Evolutionary conservation across 2,888 invertebrate genomes (phyloP).

Genomic region (Hedychridium roseum): DNA sequence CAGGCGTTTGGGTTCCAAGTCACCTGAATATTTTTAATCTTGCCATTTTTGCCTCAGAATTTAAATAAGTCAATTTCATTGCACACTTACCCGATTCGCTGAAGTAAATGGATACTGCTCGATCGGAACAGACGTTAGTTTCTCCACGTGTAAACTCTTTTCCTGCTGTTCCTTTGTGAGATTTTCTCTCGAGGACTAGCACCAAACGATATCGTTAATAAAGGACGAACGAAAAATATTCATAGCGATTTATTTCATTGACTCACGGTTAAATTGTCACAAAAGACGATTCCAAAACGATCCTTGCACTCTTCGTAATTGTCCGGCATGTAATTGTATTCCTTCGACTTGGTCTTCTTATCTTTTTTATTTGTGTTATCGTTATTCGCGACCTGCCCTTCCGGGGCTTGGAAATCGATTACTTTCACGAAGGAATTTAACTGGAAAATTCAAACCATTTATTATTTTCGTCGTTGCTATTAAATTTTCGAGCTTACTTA

Average conservation of each 20-base stretch:
- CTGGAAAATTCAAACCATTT: no score
- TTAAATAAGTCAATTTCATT: no score
- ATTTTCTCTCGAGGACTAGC: constrained; percentile 8
- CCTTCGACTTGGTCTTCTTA: constrained; percentile 30
- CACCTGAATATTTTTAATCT: constrained; percentile 20
- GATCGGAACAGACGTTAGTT: constrained; percentile 40
- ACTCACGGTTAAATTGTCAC: constrained; percentile 46
- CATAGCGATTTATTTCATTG: not conserved
- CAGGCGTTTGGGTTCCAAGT: constrained; percentile 65
- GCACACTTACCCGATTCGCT: constrained; percentile 55
- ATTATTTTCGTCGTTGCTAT: no score
- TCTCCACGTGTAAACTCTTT: constrained; percentile 27
- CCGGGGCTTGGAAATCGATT: constrained; percentile 48
- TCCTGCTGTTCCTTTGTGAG: not conserved
- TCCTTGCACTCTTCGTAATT: constrained; percentile 53
- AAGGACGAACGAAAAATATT: not conserved
- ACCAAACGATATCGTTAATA: not conserved
- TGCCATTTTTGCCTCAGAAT: no score
- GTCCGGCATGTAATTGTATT: constrained; percentile 50
- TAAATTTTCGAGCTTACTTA: constrained; percentile 32
- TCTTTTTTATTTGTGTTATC: constrained; percentile 17
- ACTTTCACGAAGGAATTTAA: constrained; percentile 46
- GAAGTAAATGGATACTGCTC: constrained; percentile 62
- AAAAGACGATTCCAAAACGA: constrained; percentile 55
- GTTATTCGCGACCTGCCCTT: constrained; percentile 10